These are phyloP conservation scores for Neelides folsomi DNA, from an alignment of 2,888 invertebrate genomes.

Conservation along the genomic window DNA sequence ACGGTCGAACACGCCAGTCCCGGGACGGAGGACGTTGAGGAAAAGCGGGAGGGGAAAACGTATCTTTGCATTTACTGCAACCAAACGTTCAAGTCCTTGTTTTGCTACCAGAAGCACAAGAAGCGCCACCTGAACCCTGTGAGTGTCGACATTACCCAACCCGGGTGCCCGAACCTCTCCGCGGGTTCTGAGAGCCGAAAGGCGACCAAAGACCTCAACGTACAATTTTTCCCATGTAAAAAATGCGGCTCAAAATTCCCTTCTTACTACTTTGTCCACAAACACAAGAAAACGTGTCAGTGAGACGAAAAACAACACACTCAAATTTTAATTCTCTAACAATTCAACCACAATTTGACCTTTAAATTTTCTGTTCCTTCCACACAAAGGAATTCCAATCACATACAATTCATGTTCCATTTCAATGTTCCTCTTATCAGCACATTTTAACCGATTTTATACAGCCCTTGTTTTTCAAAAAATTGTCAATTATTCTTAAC, in stretches of 20 bases:
- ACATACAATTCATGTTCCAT: too few relatives aligned
- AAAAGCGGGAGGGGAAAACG: conserved; percentile 28
- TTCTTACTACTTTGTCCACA: conserved; percentile 85
- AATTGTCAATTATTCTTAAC: too few relatives aligned
- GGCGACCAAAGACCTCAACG: conserved; percentile 47
- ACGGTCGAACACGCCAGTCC: conserved; percentile 34
- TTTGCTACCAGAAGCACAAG: conserved; percentile 71
- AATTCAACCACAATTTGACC: too few relatives aligned
- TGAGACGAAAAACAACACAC: too few relatives aligned
- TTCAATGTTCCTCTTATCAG: too few relatives aligned
- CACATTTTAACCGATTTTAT: too few relatives aligned
- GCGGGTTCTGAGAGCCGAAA: conserved; percentile 19
- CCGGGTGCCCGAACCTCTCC: conserved; percentile 7
- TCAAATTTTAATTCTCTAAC: too few relatives aligned
- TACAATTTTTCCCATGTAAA: conserved; percentile 86
- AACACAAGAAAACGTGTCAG: conserved; percentile 74
- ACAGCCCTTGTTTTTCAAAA: too few relatives aligned
- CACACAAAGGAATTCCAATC: too few relatives aligned
- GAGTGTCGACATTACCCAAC: conserved; percentile 38
- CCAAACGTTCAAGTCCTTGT: conserved; percentile 68
- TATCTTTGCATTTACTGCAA: conserved; percentile 63
- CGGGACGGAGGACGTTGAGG: neutral
- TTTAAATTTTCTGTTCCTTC: too few relatives aligned
- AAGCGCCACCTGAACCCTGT: conserved; percentile 54
- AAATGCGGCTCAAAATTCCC: conserved; percentile 85